Conservation (phyloP, 2,113 vertebrate genomes). For the Potamarius usumacintae region DNA sequence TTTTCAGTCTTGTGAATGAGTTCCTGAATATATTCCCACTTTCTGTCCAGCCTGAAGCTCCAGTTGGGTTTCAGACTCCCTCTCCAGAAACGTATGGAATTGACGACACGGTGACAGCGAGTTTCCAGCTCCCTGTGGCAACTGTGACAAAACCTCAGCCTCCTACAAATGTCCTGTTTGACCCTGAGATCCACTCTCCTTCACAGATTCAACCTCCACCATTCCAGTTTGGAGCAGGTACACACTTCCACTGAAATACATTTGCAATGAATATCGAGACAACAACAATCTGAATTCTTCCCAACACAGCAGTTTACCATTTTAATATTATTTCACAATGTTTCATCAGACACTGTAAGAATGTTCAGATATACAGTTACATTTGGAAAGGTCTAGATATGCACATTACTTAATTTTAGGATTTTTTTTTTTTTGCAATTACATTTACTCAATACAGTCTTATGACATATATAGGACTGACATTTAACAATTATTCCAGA, state of each 20-base stretch:
- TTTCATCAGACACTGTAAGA: background rate
- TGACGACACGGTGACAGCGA: background rate
- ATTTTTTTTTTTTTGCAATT: background rate
- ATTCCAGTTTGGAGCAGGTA: slow-evolving; percentile 56
- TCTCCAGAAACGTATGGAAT: background rate
- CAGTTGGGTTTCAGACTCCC: slow-evolving; percentile 14
- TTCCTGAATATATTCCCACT: background rate
- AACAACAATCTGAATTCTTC: background rate
- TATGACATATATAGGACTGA: background rate
- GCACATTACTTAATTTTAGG: background rate
- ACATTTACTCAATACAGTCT: background rate
- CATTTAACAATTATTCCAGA: too few relatives aligned
- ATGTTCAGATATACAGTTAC: background rate
- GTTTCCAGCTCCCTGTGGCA: background rate
- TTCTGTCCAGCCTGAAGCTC: slow-evolving; percentile 49
- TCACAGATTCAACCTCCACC: slow-evolving; percentile 23
- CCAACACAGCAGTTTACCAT: background rate
- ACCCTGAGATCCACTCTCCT: slow-evolving; percentile 32
- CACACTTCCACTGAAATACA: background rate
- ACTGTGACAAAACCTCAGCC: slow-evolving; percentile 43
- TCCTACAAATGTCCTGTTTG: slow-evolving; percentile 4
- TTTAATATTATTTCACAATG: background rate
- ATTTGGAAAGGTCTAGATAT: background rate
- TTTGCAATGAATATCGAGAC: background rate
- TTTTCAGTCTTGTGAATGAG: background rate